Percentiles rank a stretch among this genome's conserved stretches.
Evolutionary conservation across 2,888 invertebrate species (phyloP).

Genomic region (Chorisops tibialis): DNA sequence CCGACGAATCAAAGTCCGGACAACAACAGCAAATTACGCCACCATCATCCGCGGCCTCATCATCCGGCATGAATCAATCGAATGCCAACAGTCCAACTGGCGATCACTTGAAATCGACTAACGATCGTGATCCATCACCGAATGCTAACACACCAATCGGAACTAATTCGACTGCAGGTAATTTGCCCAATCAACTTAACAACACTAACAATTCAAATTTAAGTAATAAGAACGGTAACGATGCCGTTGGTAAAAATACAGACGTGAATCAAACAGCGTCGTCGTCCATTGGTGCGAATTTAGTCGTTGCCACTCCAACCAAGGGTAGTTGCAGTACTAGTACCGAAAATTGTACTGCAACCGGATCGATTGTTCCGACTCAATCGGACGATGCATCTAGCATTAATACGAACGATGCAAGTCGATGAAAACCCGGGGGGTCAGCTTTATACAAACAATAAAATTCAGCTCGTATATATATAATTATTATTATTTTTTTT

Average conservation of each 20-base stretch:
- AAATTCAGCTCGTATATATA: too few relatives aligned
- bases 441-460: too few relatives aligned
- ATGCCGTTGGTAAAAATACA: neutral
- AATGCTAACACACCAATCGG: conserved; percentile 8
- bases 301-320: neutral
- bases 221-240: conserved; percentile 7
- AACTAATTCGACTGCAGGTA: conserved; percentile 27
- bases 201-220: conserved; percentile 18
- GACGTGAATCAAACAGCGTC: neutral
- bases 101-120: conserved; percentile 6
- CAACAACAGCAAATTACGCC: conserved; percentile 7
- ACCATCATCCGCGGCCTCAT: conserved; percentile 1
- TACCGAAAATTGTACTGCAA: neutral
- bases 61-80: neutral
- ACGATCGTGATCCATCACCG: conserved; percentile 3
- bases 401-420: conserved; percentile 29
- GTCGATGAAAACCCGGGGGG: conserved; percentile 23
- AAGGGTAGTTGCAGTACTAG: too few relatives aligned
- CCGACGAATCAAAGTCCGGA: conserved; percentile 16
- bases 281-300: too few relatives aligned
- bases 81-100: conserved; percentile 12
- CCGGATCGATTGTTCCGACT: conserved; percentile 1
- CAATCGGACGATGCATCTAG: conserved; percentile 27
- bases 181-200: conserved; percentile 13
- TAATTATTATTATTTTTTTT: too few relatives aligned